Evolutionary conservation across 2,888 invertebrate species (phyloP).

Genomic region (Diploptera punctata): DNA sequence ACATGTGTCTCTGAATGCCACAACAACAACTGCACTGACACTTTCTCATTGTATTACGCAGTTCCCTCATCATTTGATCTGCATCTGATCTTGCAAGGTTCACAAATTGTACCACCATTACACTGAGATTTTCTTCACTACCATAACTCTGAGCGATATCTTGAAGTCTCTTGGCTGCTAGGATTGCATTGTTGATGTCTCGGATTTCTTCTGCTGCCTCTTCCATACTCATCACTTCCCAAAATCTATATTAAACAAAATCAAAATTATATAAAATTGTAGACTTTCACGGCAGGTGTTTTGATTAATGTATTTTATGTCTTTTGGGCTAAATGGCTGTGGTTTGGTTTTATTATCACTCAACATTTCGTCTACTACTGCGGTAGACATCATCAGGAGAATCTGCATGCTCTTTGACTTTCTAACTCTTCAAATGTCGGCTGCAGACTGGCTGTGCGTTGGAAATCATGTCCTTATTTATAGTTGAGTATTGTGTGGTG

Average conservation of each 20-base stretch:
- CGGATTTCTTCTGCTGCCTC: conserved; percentile 85
- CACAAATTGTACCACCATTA: conserved; percentile 81
- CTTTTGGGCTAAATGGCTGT: too few relatives aligned
- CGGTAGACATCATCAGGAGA: too few relatives aligned
- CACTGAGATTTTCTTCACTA: conserved; percentile 84
- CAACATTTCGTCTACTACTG: too few relatives aligned
- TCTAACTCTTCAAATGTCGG: too few relatives aligned
- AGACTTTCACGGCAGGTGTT: too few relatives aligned
- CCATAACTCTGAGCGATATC: conserved; percentile 92
- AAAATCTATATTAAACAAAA: conserved; percentile 61
- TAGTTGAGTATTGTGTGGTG: too few relatives aligned
- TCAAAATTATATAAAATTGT: too few relatives aligned
- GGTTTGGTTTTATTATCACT: too few relatives aligned
- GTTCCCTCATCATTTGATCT: conserved; percentile 76
- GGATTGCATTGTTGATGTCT: conserved; percentile 80
- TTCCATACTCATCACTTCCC: conserved; percentile 83
- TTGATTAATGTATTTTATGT: too few relatives aligned
- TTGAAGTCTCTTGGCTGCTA: conserved; percentile 87
- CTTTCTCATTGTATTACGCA: conserved; percentile 74
- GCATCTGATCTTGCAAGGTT: conserved; percentile 69
- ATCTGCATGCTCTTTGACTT: too few relatives aligned
- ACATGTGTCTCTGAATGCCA: not conserved
- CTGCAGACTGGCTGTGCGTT: too few relatives aligned
- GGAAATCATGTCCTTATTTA: too few relatives aligned
- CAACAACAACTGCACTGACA: conserved; percentile 23